phyloP scores from a whole-genome alignment of 2,888 invertebrate genomes.

The Nymphalis c-album region DNA sequence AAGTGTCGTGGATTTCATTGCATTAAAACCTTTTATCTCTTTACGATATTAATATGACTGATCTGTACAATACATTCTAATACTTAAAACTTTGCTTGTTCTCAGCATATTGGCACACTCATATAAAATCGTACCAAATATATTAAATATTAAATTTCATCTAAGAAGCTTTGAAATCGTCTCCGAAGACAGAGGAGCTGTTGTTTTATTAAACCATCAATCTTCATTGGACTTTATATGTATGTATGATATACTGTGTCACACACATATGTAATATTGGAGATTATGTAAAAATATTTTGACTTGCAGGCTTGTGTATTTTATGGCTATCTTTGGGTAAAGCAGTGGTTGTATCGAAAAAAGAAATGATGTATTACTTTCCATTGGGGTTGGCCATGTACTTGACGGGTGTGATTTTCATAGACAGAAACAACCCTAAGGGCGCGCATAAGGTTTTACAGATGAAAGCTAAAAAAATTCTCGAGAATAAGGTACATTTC shows the following conservation, averaged over 20 bases:
- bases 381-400: slow-evolving; percentile 85
- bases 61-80: too few species aligned
- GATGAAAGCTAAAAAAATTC: slow-evolving; percentile 74
- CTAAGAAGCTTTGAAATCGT: slow-evolving; percentile 78
- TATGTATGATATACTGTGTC: slow-evolving; percentile 46
- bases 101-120: too few species aligned
- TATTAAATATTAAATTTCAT: slow-evolving; percentile 71
- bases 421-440: slow-evolving; percentile 83
- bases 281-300: not conserved
- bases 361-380: slow-evolving; percentile 83
- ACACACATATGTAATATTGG: too few species aligned
- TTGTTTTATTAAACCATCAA: slow-evolving; percentile 86
- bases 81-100: too few species aligned
- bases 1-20: too few species aligned
- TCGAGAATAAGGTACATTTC: slow-evolving; percentile 73
- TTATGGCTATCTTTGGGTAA: slow-evolving; percentile 7
- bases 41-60: too few species aligned
- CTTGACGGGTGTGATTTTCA: slow-evolving; percentile 85
- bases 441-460: slow-evolving; percentile 80
- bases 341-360: slow-evolving; percentile 82
- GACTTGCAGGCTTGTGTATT: slow-evolving; percentile 8
- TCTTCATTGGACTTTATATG: slow-evolving; percentile 85
- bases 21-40: too few species aligned
- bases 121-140: too few species aligned
- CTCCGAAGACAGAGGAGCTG: slow-evolving; percentile 79